These are phyloP conservation scores for Boulengeromyrus knoepffleri DNA, from an alignment of 2,113 vertebrate genomes.

Conservation along the genomic window DNA sequence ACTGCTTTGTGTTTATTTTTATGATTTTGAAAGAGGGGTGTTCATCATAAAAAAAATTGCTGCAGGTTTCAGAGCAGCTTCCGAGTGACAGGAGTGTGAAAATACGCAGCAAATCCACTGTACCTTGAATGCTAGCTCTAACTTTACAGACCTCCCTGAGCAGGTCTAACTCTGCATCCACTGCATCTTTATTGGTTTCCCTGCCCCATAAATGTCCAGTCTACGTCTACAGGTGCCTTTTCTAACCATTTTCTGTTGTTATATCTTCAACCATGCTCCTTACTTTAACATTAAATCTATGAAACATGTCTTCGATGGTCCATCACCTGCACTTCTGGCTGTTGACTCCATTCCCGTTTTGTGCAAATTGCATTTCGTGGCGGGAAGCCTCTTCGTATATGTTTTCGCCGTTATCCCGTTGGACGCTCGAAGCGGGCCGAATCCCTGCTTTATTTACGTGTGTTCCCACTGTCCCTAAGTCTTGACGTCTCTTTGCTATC, in stretches of 20 bases:
- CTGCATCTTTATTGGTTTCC: not conserved
- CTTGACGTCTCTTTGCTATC: not conserved
- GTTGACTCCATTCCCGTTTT: not conserved
- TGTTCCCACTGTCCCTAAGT: not conserved
- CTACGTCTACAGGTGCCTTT: not conserved
- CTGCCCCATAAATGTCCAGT: not conserved
- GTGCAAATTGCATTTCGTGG: not conserved
- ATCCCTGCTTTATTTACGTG: not conserved
- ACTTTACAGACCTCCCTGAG: not conserved
- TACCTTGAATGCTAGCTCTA: too few species aligned
- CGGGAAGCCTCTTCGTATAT: not conserved
- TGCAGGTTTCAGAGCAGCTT: conserved; percentile 46
- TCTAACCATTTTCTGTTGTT: not conserved
- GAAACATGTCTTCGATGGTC: not conserved
- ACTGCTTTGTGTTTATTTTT: conserved; percentile 28
- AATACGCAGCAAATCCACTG: not conserved
- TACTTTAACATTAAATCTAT: not conserved
- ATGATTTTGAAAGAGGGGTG: conserved; percentile 45
- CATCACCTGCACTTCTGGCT: not conserved
- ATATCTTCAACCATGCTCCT: not conserved
- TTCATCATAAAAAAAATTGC: conserved; percentile 50
- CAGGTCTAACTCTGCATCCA: not conserved
- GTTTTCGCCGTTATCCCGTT: not conserved
- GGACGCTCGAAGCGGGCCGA: not conserved
- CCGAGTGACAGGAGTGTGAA: conserved; percentile 38